Conservation (phyloP, 2,888 invertebrate species). For the Nephrotoma appendiculata region DNA sequence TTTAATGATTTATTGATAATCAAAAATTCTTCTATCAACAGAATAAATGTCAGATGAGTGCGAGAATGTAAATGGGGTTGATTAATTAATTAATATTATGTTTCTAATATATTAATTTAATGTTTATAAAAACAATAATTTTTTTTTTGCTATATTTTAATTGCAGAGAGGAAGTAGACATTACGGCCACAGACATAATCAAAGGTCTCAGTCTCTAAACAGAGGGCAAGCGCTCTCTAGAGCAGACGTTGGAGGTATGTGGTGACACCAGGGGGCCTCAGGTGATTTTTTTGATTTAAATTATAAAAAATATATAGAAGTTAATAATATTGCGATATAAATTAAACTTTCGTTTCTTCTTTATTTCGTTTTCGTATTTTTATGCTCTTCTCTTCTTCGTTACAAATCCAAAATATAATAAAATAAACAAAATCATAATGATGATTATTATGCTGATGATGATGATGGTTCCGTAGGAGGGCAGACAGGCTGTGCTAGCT, state of each 20-base stretch:
- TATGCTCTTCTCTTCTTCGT: background rate
- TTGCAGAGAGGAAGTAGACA: slow-evolving; percentile 50
- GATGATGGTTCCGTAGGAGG: slow-evolving; percentile 20
- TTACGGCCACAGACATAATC: slow-evolving; percentile 45
- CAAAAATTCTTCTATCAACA: background rate
- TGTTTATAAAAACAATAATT: background rate
- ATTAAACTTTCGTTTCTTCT: background rate
- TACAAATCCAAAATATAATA: background rate
- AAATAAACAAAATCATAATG: background rate
- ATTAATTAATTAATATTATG: too few relatives aligned
- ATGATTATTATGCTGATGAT: background rate
- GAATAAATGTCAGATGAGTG: background rate
- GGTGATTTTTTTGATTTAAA: slow-evolving; percentile 26
- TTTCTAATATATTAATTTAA: background rate
- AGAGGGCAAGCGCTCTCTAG: slow-evolving; percentile 54
- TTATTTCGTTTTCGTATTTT: background rate
- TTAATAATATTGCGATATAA: background rate
- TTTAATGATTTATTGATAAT: background rate
- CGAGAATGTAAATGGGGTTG: background rate
- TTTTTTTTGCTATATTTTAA: slow-evolving; percentile 13
- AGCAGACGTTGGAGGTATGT: slow-evolving; percentile 53
- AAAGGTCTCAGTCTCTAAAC: slow-evolving; percentile 62
- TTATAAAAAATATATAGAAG: background rate
- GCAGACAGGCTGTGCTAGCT: slow-evolving; percentile 36
- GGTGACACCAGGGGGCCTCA: slow-evolving; percentile 68